Percentiles rank a stretch among this genome's conserved stretches.
Conservation (phyloP, 2,113 vertebrate species). For the Columba janthina region DNA sequence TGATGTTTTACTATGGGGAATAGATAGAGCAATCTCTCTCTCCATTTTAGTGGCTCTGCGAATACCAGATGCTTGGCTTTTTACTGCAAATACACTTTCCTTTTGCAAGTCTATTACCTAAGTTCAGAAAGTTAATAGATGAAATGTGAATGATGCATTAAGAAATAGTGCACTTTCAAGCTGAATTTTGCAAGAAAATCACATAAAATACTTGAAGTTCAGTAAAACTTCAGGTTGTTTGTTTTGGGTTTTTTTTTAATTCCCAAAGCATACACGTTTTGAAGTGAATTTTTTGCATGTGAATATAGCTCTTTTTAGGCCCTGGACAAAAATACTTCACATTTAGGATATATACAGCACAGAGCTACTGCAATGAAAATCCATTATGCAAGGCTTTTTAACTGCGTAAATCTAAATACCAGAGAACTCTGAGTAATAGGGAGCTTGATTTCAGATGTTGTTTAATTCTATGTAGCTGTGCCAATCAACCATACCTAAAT, state of each 20-base stretch:
- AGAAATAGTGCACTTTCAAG: neutral
- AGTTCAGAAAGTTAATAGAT: neutral
- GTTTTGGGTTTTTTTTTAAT: neutral
- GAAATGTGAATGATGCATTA: neutral
- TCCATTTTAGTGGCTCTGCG: neutral
- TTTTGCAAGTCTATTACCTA: neutral
- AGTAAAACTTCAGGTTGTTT: neutral
- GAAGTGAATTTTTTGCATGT: neutral
- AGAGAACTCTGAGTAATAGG: neutral
- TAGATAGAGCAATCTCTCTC: neutral
- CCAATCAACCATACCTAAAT: neutral
- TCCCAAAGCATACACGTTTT: neutral
- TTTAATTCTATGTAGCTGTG: neutral
- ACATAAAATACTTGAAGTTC: neutral
- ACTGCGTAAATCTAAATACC: neutral
- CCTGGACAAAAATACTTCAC: neutral
- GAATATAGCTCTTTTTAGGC: constrained; percentile 1
- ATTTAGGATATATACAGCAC: neutral
- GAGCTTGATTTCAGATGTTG: neutral
- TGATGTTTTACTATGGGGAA: neutral
- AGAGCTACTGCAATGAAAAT: neutral
- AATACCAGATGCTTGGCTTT: neutral
- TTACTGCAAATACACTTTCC: neutral
- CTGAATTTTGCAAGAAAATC: neutral
- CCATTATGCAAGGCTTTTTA: neutral